A percentile compares a stretch with the other conserved stretches of the same genome.
These are phyloP conservation scores for Pangasius macronema DNA, from an alignment of 2,797 vertebrate species.

Conservation along the genomic window DNA sequence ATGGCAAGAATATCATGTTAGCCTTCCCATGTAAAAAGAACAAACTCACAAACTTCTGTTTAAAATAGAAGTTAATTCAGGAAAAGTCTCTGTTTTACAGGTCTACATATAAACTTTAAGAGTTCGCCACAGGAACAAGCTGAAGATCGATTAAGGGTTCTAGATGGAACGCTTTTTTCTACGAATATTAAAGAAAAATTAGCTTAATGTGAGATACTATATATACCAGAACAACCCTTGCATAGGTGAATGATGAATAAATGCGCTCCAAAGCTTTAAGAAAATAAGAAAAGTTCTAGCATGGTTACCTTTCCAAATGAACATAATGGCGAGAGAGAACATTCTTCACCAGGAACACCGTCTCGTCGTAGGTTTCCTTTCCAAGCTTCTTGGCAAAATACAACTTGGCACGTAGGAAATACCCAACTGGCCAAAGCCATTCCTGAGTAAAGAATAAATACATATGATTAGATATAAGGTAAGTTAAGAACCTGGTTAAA, in stretches of 20 bases:
- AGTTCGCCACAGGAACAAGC: no score
- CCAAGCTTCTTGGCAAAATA: constrained; percentile 88
- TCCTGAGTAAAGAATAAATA: constrained; percentile 74
- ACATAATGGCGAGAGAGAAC: constrained; percentile 89
- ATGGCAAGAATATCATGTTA: background rate
- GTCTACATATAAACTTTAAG: background rate
- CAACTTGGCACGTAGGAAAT: constrained; percentile 94
- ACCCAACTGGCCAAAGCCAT: constrained; percentile 96
- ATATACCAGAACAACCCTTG: no score
- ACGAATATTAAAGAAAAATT: background rate
- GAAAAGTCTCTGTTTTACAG: background rate
- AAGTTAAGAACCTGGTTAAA: background rate
- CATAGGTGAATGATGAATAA: background rate
- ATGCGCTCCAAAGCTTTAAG: background rate
- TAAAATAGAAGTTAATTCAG: background rate
- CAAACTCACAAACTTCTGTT: background rate
- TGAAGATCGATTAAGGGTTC: no score
- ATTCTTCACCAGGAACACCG: constrained; percentile 87
- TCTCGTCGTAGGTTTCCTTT: constrained; percentile 75
- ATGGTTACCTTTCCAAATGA: constrained; percentile 89
- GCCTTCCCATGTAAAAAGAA: background rate
- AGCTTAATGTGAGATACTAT: background rate
- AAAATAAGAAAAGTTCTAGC: background rate
- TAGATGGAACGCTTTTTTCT: background rate
- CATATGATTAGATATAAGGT: background rate